Conservation (phyloP, 2,888 invertebrate species). For the Drosophila mimica region DNA sequence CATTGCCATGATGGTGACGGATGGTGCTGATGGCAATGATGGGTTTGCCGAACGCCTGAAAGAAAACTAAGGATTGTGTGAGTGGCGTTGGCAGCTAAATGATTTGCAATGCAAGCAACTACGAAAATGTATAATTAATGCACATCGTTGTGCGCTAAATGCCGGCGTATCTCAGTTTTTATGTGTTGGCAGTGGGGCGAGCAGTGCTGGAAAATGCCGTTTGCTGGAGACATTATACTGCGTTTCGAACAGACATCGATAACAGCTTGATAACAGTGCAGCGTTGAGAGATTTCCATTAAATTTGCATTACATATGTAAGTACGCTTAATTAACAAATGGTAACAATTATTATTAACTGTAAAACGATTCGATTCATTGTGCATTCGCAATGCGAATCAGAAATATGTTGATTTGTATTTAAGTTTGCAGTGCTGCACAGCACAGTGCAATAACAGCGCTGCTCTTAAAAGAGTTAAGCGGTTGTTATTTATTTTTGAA, state of each 20-base stretch:
- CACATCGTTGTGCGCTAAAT: constrained; percentile 30
- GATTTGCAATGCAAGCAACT: constrained; percentile 2
- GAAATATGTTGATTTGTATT: neutral
- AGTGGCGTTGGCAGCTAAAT: constrained; percentile 16
- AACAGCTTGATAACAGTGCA: neutral
- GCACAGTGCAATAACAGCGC: neutral
- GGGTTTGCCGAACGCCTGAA: constrained; percentile 5
- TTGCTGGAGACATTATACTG: neutral
- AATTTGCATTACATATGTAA: neutral
- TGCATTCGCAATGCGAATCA: neutral
- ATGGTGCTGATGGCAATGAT: neutral
- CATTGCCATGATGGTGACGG: constrained; percentile 55
- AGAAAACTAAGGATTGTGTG: neutral
- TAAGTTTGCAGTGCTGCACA: neutral
- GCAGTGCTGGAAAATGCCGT: constrained; percentile 17
- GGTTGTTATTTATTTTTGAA: neutral
- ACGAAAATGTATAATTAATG: constrained; percentile 19
- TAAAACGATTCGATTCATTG: neutral
- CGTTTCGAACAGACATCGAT: neutral
- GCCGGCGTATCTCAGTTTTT: constrained; percentile 40
- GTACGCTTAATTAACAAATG: neutral
- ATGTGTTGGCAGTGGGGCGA: neutral
- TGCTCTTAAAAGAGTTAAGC: neutral
- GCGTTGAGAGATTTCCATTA: neutral
- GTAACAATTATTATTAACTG: neutral